phyloP scores from a whole-genome alignment of 2,113 vertebrate genomes.

The Cricetomys ansorgei region DNA sequence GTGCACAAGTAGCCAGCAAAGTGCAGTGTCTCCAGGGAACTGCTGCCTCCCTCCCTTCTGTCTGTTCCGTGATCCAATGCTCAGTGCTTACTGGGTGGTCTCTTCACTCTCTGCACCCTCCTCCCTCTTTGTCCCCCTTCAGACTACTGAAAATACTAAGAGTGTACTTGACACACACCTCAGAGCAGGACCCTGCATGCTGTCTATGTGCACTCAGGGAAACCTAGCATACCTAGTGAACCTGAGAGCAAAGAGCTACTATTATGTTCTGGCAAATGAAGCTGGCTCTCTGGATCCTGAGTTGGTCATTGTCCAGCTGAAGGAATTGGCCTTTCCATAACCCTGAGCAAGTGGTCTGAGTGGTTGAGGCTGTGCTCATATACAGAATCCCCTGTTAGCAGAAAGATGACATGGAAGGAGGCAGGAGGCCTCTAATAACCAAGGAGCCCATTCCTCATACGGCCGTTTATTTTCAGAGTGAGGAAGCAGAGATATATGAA shows the following conservation, averaged over 20 bases:
- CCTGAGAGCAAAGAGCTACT: rapidly evolving
- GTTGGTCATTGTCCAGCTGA: background rate
- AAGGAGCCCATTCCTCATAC: background rate
- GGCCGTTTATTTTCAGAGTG: no score
- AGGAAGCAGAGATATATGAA: no score
- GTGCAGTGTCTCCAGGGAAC: background rate
- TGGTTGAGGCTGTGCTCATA: no score
- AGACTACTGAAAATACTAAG: background rate
- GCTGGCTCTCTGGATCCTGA: background rate
- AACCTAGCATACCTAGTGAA: background rate
- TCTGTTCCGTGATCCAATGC: background rate
- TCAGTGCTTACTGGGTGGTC: background rate
- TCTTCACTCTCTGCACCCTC: background rate
- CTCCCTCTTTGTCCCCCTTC: background rate
- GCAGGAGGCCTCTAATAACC: background rate
- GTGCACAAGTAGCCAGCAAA: no score
- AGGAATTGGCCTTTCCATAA: background rate
- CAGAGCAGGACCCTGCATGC: background rate
- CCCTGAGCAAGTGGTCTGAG: background rate
- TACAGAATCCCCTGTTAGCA: background rate
- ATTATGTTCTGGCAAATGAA: background rate
- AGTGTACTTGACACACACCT: background rate
- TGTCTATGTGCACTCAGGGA: background rate
- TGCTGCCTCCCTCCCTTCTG: background rate
- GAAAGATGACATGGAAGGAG: background rate